Evolutionary conservation across 2,888 invertebrate genomes (phyloP).

Genomic region (Theretra japonica): DNA sequence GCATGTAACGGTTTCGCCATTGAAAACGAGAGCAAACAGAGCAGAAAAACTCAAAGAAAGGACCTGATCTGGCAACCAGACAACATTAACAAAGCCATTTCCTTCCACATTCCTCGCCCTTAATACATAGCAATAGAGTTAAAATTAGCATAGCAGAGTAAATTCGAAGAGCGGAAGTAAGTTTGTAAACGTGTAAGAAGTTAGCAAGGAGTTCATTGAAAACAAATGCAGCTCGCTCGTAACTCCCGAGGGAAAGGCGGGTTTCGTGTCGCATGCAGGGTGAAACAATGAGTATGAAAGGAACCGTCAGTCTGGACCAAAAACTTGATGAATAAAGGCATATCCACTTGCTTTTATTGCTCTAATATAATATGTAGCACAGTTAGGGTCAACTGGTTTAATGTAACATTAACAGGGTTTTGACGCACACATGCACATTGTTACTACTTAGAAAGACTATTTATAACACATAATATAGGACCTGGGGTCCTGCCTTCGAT

Average conservation of each 20-base stretch:
- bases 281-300: slow-evolving; percentile 75
- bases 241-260: slow-evolving; percentile 69
- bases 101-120: background rate
- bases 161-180: slow-evolving; percentile 39
- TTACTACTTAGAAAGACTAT: background rate
- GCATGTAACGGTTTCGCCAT: slow-evolving; percentile 73
- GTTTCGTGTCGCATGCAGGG: slow-evolving; percentile 63
- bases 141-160: slow-evolving; percentile 30
- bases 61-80: slow-evolving; percentile 60
- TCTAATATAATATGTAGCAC: slow-evolving; percentile 17
- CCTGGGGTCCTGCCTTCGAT: no score
- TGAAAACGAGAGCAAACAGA: slow-evolving; percentile 59
- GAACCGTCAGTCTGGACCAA: slow-evolving; percentile 70
- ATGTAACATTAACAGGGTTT: slow-evolving; percentile 28
- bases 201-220: slow-evolving; percentile 75
- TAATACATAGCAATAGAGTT: slow-evolving; percentile 27
- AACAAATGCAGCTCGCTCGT: slow-evolving; percentile 70
- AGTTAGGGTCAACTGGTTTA: slow-evolving; percentile 34
- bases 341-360: slow-evolving; percentile 28
- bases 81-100: slow-evolving; percentile 37
- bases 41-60: slow-evolving; percentile 50
- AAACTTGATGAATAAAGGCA: slow-evolving; percentile 28
- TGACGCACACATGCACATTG: background rate
- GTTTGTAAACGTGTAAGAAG: slow-evolving; percentile 53
- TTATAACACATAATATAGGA: background rate